Percentiles rank a stretch among this genome's conserved stretches.
These are phyloP conservation scores for Cariama cristata DNA, from an alignment of 2,113 vertebrate species.

Conservation along the genomic window DNA sequence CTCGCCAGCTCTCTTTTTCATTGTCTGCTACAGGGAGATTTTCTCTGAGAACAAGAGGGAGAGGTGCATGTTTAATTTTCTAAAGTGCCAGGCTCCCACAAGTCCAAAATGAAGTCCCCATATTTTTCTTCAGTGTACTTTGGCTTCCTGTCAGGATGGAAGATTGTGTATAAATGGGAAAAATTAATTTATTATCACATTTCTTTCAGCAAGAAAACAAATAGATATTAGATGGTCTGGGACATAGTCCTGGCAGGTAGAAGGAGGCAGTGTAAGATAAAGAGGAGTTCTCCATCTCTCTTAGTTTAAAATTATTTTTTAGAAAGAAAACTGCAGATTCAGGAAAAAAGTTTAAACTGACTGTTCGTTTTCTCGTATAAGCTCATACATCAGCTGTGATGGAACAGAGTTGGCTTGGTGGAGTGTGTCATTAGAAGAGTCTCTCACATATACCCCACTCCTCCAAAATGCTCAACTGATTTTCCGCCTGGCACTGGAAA, in stretches of 20 bases:
- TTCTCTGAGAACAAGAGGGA: background rate
- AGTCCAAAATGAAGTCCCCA: background rate
- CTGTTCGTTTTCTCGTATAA: background rate
- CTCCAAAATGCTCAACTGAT: constrained; percentile 1
- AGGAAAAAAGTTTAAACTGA: constrained; percentile 37
- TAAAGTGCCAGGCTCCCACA: background rate
- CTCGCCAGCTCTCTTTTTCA: background rate
- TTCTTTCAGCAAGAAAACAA: background rate
- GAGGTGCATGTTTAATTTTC: background rate
- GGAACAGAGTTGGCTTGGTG: background rate
- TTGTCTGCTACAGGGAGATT: background rate
- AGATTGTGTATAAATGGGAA: background rate
- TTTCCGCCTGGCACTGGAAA: constrained; percentile 31
- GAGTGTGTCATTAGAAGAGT: background rate
- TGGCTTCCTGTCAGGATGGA: background rate
- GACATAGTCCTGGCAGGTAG: background rate
- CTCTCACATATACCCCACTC: background rate
- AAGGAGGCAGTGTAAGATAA: background rate
- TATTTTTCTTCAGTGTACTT: background rate
- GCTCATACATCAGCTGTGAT: constrained; percentile 39
- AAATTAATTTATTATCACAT: constrained; percentile 20
- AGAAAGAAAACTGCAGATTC: constrained; percentile 53
- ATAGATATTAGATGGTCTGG: background rate
- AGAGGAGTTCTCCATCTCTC: constrained; percentile 5
- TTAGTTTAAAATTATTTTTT: constrained; percentile 49